Evolutionary conservation across 2,113 vertebrate species (phyloP), one percentile per base, ranked within the genome.

Genomic region (Psittacula cyanocephala): DNA sequence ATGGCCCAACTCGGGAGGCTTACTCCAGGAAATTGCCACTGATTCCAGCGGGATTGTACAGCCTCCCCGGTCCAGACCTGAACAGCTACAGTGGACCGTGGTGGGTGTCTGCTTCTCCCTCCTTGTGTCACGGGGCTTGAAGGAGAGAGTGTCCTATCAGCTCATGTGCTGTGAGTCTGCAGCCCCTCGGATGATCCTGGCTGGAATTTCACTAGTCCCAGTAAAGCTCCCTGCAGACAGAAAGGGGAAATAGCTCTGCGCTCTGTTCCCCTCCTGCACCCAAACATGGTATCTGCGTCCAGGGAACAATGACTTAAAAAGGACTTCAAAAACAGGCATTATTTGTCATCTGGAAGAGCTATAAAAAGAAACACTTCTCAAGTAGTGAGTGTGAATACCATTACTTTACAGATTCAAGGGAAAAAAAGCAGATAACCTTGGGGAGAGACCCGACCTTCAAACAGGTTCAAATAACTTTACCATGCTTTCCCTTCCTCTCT

Each of bases 311-410:
- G 97, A 97, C 97, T 97, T 97, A 97, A 97, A 97, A 96, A 92
- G 94, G 93, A 97, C 71, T 89, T 97, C 95, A 97, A 97, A 97
- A 98, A 92, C 87, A 95, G 94, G 95, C 97, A 97, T 98, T 98
- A 98, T 98, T 98, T 96, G 96, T 97, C 98, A 94, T 96, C 97
- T 96, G 97, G 88, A 97, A 97, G 95, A 84, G 98, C 98, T 98
- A 98, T 98, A 98, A 98, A 98, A 98, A 98, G 98, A 98, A 98
- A 96, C 98, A 98, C 98, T 98, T 98, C 97, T 98, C 98, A 97
- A 98, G 96, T 97, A 96, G 91, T 92, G 97, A 98, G 98, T 98
- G 98, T 98, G 98, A 98, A 98, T 98, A 96, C 97, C 96, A 97
- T 92, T 97, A 98, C 97, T 98, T 98, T 98, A 97, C 98, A 98